Evolutionary conservation across 2,797 vertebrate species (phyloP).

Genomic region (Pipistrellus pygmaeus): DNA sequence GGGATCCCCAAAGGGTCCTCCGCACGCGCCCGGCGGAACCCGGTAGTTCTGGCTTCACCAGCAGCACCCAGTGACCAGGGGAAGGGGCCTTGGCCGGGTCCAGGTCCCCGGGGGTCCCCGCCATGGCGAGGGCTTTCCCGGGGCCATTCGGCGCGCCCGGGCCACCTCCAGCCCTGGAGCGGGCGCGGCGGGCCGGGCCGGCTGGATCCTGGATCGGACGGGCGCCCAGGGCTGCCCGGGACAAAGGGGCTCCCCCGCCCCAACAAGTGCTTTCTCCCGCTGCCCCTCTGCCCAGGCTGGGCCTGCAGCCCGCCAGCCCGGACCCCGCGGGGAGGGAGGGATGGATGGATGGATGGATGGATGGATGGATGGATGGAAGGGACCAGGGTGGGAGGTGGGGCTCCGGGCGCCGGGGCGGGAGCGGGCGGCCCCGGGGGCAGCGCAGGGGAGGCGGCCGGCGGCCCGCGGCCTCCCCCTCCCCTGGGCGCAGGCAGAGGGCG

Average conservation of each 20-base stretch:
- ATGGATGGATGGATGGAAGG: too few relatives aligned
- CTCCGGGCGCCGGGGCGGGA: neutral
- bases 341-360: too few relatives aligned
- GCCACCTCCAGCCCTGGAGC: neutral
- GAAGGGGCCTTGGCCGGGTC: neutral
- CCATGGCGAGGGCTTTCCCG: neutral
- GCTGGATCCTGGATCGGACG: rapidly evolving
- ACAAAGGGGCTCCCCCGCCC: neutral
- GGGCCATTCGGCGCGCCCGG: neutral
- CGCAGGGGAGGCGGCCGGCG: slow-evolving; percentile 52
- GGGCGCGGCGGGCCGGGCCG: neutral
- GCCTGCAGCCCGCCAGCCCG: rapidly evolving
- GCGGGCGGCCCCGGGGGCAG: slow-evolving; percentile 58
- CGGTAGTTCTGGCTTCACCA: neutral
- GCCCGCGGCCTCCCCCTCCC: slow-evolving; percentile 79
- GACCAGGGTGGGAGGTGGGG: neutral
- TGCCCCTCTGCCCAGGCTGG: neutral
- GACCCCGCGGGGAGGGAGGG: neutral
- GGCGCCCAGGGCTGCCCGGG: neutral
- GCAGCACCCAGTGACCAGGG: neutral
- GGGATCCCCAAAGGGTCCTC: neutral
- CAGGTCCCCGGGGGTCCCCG: neutral
- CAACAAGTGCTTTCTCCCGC: rapidly evolving
- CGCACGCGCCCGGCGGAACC: neutral
- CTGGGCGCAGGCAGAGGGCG: slow-evolving; percentile 88